These are phyloP conservation scores for Gila orcuttii DNA, from an alignment of 2,113 vertebrate species.

Conservation along the genomic window DNA sequence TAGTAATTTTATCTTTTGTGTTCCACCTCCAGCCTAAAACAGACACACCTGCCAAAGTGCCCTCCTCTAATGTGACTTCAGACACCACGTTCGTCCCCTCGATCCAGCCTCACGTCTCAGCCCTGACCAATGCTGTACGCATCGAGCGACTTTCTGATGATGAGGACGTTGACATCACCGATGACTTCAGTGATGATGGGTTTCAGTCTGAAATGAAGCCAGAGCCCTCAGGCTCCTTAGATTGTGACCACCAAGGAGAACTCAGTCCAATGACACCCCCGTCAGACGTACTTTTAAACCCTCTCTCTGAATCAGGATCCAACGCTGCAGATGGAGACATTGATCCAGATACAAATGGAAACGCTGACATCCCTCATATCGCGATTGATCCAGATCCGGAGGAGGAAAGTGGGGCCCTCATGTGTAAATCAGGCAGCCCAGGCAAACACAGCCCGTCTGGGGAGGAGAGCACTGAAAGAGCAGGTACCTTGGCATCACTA, in stretches of 20 bases:
- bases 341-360: not conserved
- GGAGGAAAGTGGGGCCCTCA: slow-evolving; percentile 20
- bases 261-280: not conserved
- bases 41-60: slow-evolving; percentile 68
- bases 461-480: slow-evolving; percentile 26
- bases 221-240: slow-evolving; percentile 19
- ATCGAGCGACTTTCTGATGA: slow-evolving; percentile 92
- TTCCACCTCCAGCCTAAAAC: slow-evolving; percentile 76
- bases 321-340: not conserved
- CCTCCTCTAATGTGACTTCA: slow-evolving; percentile 57
- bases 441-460: not conserved
- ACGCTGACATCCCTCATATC: not conserved
- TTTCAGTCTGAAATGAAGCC: slow-evolving; percentile 19
- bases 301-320: not conserved
- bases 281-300: not conserved
- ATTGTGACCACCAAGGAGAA: slow-evolving; percentile 22
- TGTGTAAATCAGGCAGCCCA: slow-evolving; percentile 39
- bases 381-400: slow-evolving; percentile 22
- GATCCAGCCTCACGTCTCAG: slow-evolving; percentile 56
- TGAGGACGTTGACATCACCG: slow-evolving; percentile 96
- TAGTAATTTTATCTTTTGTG: slow-evolving; percentile 29
- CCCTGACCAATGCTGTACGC: slow-evolving; percentile 84
- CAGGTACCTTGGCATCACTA: slow-evolving; percentile 17
- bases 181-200: slow-evolving; percentile 74
- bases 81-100: not conserved